phyloP scores from a whole-genome alignment of 2,888 invertebrate species.

The Blera fallax region DNA sequence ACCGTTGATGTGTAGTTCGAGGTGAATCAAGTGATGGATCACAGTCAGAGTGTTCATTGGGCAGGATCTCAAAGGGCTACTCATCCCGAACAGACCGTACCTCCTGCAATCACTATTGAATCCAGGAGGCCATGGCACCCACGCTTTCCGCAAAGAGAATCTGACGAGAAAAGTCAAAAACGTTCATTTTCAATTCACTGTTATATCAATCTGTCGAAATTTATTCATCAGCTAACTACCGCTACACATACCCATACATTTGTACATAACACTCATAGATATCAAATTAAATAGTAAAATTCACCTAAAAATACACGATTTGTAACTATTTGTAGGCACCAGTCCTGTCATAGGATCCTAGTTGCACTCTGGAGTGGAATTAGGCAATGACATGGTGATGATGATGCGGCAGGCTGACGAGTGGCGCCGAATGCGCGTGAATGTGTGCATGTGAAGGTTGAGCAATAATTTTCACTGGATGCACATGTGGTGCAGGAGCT shows the following conservation, averaged over 20 bases:
- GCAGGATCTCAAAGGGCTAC: no score
- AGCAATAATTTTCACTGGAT: constrained; percentile 76
- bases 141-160: no score
- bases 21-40: no score
- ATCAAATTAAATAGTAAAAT: constrained; percentile 22
- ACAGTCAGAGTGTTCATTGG: no score
- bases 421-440: constrained; percentile 53
- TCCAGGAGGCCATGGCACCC: no score
- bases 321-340: not conserved
- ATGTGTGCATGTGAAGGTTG: constrained; percentile 59
- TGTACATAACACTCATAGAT: not conserved
- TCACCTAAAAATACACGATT: not conserved
- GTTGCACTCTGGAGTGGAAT: not conserved
- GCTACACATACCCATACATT: not conserved
- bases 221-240: constrained; percentile 13
- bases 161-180: not conserved
- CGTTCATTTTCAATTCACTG: not conserved
- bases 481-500: constrained; percentile 76
- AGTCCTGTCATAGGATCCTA: not conserved
- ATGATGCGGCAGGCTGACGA: constrained; percentile 72
- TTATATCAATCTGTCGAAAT: constrained; percentile 20
- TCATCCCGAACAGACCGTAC: no score
- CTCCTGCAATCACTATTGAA: no score
- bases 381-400: constrained; percentile 74
- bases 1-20: no score